phyloP scores from a whole-genome alignment of 2,888 invertebrate species.

The Arctia plantaginis region DNA sequence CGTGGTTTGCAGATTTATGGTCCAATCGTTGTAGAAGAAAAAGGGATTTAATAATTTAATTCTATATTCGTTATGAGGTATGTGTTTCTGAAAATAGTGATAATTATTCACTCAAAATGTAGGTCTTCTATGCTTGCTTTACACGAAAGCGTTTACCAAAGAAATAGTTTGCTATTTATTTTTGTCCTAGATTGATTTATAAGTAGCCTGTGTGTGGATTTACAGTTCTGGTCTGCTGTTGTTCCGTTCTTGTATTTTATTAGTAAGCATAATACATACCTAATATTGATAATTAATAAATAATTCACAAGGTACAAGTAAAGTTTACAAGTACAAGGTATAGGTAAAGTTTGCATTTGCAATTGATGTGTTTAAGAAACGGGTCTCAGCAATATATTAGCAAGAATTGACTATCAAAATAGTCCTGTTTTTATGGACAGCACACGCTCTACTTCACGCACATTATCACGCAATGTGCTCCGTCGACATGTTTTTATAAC shows the following conservation, averaged over 20 bases:
- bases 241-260: no score
- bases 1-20: conserved; percentile 17
- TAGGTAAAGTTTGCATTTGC: no score
- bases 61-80: not conserved
- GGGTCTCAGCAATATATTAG: not conserved
- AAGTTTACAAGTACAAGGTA: no score
- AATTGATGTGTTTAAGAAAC: not conserved
- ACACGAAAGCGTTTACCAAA: not conserved
- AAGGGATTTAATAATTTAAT: not conserved
- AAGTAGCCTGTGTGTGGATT: no score
- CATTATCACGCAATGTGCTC: not conserved
- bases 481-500: not conserved
- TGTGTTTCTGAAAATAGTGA: not conserved
- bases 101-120: no score
- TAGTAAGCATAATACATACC: no score
- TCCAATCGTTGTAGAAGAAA: not conserved
- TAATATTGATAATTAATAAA: no score
- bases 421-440: not conserved
- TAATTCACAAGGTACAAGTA: no score
- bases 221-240: no score
- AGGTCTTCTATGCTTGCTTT: no score
- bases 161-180: no score
- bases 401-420: not conserved
- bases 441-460: not conserved
- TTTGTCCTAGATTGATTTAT: no score